phyloP scores from a whole-genome alignment of 2,113 vertebrate genomes.

The Menidia beryllina region DNA sequence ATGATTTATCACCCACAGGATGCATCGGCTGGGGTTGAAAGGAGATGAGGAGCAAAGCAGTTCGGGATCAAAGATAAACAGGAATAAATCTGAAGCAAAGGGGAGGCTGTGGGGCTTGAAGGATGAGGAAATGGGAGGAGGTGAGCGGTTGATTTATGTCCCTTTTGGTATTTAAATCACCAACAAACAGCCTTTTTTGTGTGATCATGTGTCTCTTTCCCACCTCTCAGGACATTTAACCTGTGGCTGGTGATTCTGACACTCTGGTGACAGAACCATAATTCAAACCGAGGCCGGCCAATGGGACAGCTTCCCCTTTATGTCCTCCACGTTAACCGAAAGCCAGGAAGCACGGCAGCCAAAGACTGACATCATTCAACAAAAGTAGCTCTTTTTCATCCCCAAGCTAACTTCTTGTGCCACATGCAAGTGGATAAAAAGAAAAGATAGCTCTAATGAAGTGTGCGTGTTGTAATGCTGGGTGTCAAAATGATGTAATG shows the following conservation, averaged over 20 bases:
- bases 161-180: constrained; percentile 75
- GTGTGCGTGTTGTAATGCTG: constrained; percentile 32
- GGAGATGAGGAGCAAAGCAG: constrained; percentile 71
- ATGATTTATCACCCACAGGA: constrained; percentile 77
- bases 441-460: constrained; percentile 27
- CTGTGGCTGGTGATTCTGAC: constrained; percentile 62
- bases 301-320: constrained; percentile 36
- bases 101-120: constrained; percentile 56
- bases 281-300: constrained; percentile 42
- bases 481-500: constrained; percentile 83
- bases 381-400: constrained; percentile 63
- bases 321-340: constrained; percentile 32
- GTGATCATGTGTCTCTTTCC: constrained; percentile 66
- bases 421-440: constrained; percentile 33
- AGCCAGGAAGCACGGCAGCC: constrained; percentile 55
- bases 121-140: constrained; percentile 72
- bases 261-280: constrained; percentile 55
- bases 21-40: constrained; percentile 69
- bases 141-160: constrained; percentile 69
- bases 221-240: constrained; percentile 68
- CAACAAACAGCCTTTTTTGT: constrained; percentile 60
- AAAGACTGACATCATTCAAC: constrained; percentile 52
- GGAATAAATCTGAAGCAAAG: constrained; percentile 74
- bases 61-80: constrained; percentile 82
- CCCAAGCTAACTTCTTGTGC: constrained; percentile 48